Conservation (phyloP, 2,113 vertebrate species). For the Microcebus jonahi region DNA sequence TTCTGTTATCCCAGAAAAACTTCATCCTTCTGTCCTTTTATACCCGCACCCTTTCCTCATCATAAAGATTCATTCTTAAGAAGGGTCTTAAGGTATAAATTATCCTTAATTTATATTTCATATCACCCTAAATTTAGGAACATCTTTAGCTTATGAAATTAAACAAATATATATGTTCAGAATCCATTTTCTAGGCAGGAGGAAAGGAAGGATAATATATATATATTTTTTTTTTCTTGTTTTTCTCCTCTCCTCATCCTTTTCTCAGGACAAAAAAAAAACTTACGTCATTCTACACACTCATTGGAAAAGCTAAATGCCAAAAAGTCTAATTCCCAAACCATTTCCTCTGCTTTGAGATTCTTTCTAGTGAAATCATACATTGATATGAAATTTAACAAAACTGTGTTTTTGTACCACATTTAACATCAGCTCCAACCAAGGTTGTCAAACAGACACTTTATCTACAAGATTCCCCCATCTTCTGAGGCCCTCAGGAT, state of each 20-base stretch:
- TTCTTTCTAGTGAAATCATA: background rate
- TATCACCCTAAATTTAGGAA: background rate
- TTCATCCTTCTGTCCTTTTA: background rate
- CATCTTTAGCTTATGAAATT: background rate
- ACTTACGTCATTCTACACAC: background rate
- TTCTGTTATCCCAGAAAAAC: background rate
- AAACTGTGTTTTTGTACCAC: background rate
- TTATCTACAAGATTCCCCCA: background rate
- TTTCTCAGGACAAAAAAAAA: background rate
- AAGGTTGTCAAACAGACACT: background rate
- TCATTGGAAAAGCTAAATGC: background rate
- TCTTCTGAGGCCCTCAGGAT: background rate
- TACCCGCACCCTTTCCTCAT: background rate
- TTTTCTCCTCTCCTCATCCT: background rate
- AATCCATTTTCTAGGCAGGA: background rate
- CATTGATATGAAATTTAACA: background rate
- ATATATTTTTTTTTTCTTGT: background rate
- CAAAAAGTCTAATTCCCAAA: background rate
- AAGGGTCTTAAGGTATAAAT: background rate
- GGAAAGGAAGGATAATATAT: fast-evolving
- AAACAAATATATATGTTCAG: background rate
- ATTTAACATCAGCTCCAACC: background rate
- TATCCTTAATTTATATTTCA: background rate
- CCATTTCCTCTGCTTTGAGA: background rate
- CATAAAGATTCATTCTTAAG: background rate